Evolutionary conservation across 2,888 invertebrate species (phyloP).

Genomic region (Hypomecis punctinalis): DNA sequence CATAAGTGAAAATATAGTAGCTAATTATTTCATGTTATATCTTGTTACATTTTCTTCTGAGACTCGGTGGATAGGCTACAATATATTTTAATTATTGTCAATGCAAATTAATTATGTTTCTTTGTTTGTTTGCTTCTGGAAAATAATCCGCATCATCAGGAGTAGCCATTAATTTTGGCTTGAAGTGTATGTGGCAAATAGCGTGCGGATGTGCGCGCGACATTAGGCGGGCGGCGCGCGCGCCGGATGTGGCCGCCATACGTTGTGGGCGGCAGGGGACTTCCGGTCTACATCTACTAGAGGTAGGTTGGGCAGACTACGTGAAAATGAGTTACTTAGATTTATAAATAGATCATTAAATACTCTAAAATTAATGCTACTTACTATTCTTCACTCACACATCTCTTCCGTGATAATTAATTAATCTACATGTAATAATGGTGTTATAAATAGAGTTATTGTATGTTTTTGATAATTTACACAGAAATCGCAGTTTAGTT

Average conservation of each 20-base stretch:
- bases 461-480: too few relatives aligned
- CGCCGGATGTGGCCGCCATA: conserved; percentile 71
- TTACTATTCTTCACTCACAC: neutral
- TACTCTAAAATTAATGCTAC: neutral
- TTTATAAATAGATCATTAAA: neutral
- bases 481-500: too few relatives aligned
- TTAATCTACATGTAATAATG: too few relatives aligned
- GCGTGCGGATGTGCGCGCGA: conserved; percentile 72
- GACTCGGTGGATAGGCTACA: too few relatives aligned
- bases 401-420: too few relatives aligned
- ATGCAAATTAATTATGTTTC: too few relatives aligned
- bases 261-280: conserved; percentile 68
- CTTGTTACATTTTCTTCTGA: too few relatives aligned
- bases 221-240: conserved; percentile 70
- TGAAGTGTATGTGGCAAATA: conserved; percentile 53
- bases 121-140: too few relatives aligned
- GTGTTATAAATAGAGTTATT: too few relatives aligned
- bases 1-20: too few relatives aligned
- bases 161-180: neutral
- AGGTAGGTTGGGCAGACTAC: conserved; percentile 31
- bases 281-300: conserved; percentile 52
- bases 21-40: too few relatives aligned
- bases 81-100: too few relatives aligned
- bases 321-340: neutral
- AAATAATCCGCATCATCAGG: neutral